Conservation (phyloP, 2,888 invertebrate genomes). For the Mycogona germanica region DNA sequence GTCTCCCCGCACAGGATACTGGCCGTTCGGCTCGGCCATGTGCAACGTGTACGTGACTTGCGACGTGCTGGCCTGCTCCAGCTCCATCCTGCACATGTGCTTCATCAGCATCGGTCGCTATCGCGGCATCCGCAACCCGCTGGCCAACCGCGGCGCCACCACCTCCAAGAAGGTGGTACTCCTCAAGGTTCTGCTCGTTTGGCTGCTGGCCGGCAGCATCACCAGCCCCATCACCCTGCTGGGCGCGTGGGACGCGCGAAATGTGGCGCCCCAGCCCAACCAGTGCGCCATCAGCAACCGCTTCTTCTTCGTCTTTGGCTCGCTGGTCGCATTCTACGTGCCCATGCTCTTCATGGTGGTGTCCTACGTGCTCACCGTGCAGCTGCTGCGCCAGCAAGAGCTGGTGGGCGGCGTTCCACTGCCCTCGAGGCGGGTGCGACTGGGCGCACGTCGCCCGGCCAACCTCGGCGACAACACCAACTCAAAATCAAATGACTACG, state of each 20-base stretch:
- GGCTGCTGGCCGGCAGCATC: constrained; percentile 85
- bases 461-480: constrained; percentile 8
- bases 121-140: constrained; percentile 40
- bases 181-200: constrained; percentile 84
- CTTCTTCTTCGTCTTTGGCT: constrained; percentile 63
- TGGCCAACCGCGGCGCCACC: constrained; percentile 33
- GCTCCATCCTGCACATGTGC: constrained; percentile 44
- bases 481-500: too few species aligned
- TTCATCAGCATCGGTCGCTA: constrained; percentile 43
- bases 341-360: constrained; percentile 88
- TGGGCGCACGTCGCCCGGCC: constrained; percentile 18
- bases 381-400: constrained; percentile 64
- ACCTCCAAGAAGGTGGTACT: constrained; percentile 43
- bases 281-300: constrained; percentile 36
- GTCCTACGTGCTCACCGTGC: constrained; percentile 86
- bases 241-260: constrained; percentile 37
- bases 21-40: constrained; percentile 54
- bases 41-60: constrained; percentile 72
- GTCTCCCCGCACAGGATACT: constrained; percentile 52
- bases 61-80: constrained; percentile 43
- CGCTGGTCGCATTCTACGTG: constrained; percentile 90
- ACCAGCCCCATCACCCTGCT: constrained; percentile 61
- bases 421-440: constrained; percentile 20
- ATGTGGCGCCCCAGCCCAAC: constrained; percentile 30
- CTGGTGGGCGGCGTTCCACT: constrained; percentile 24